A percentile compares a stretch with the other conserved stretches of the same genome.
Evolutionary conservation across 2,888 invertebrate genomes (phyloP).

Genomic region (Osmoderma eremita): DNA sequence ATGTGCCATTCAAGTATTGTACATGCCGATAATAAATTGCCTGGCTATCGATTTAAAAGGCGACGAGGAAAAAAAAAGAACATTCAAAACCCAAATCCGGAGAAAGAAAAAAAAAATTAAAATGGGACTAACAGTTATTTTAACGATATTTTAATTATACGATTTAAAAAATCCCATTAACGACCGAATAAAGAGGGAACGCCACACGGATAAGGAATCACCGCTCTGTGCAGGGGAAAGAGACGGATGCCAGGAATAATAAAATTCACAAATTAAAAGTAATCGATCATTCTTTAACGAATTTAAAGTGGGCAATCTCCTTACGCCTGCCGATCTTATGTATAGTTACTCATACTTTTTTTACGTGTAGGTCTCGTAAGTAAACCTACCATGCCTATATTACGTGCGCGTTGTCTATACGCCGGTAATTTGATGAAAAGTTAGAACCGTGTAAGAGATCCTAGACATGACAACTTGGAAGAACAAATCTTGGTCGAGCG

Average conservation of each 20-base stretch:
- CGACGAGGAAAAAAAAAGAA: no score
- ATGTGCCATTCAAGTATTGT: no score
- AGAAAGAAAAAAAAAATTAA: neutral
- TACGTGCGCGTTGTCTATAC: neutral
- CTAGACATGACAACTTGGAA: conserved; percentile 75
- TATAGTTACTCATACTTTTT: neutral
- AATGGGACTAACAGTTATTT: conserved; percentile 32
- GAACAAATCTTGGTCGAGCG: conserved; percentile 56
- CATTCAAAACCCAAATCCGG: no score
- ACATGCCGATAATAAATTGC: no score
- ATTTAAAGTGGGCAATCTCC: conserved; percentile 42
- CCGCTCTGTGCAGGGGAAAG: neutral
- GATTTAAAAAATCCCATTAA: conserved; percentile 39
- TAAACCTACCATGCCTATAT: neutral
- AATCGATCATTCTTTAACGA: conserved; percentile 49
- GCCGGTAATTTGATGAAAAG: conserved; percentile 50
- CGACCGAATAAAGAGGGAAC: conserved; percentile 19
- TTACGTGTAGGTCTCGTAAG: neutral
- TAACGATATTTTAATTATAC: conserved; percentile 43
- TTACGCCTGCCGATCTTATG: conserved; percentile 26
- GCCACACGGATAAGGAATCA: neutral
- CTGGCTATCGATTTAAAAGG: no score
- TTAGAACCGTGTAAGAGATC: conserved; percentile 60
- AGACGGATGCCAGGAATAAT: conserved; percentile 22
- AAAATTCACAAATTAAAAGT: conserved; percentile 43